phyloP scores from a whole-genome alignment of 23 tunicate genomes.

The Trididemnum miniatum region DNA sequence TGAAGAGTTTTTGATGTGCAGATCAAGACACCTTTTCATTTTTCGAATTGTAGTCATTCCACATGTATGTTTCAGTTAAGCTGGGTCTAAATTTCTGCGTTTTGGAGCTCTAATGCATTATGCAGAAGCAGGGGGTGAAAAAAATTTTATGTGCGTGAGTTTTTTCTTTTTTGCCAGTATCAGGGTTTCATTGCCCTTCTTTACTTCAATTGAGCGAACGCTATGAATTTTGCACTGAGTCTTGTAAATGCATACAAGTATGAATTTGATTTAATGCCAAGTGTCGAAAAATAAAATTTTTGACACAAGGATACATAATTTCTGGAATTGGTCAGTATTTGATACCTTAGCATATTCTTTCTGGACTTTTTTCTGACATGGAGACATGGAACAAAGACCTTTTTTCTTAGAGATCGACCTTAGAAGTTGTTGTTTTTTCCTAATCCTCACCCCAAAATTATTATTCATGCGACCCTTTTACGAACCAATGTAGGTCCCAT shows the following conservation, averaged over 20 bases:
- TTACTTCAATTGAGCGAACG: neutral
- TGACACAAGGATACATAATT: neutral
- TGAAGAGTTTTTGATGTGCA: neutral
- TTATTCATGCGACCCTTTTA: no score
- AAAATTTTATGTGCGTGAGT: neutral
- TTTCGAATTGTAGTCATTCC: slow-evolving; percentile 11
- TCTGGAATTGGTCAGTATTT: neutral
- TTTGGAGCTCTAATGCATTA: neutral
- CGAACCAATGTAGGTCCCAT: no score
- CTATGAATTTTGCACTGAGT: neutral
- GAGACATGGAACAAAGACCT: no score
- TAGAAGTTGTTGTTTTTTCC: neutral
- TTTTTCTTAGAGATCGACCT: no score
- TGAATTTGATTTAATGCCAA: neutral
- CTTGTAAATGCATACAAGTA: neutral
- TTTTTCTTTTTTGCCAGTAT: neutral
- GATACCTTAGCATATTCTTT: neutral
- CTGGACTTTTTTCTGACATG: neutral
- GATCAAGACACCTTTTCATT: neutral
- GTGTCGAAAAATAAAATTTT: neutral
- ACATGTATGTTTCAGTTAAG: neutral
- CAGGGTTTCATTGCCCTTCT: neutral
- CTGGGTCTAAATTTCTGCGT: neutral
- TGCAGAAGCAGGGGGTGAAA: neutral
- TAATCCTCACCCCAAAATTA: neutral